Conservation (phyloP, 2,113 vertebrate species). For the Amia ocellicauda region DNA sequence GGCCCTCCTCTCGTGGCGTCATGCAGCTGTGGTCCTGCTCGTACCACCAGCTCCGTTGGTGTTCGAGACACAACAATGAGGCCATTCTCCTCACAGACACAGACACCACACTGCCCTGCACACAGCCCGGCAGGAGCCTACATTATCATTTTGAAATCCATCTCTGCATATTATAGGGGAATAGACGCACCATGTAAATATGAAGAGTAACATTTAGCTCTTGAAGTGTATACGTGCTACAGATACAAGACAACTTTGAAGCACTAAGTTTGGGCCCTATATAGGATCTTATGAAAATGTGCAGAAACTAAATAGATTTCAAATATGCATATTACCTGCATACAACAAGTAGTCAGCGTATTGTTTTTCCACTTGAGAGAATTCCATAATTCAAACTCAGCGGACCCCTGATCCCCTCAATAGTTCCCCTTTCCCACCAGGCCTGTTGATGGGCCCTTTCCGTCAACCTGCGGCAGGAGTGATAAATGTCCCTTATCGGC, state of each 20-base stretch:
- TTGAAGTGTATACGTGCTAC: no score
- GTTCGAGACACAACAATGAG: slow-evolving; percentile 48
- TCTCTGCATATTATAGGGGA: no score
- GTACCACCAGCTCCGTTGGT: slow-evolving; percentile 59
- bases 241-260: no score
- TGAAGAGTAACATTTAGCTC: no score
- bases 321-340: not conserved
- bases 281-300: no score
- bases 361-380: slow-evolving; percentile 37
- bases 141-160: no score
- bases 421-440: slow-evolving; percentile 42
- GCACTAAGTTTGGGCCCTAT: no score
- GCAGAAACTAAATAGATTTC: no score
- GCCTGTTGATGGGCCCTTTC: slow-evolving; percentile 71
- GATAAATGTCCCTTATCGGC: slow-evolving; percentile 77
- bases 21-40: slow-evolving; percentile 64
- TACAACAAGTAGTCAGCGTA: not conserved
- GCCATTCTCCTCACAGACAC: slow-evolving; percentile 54
- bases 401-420: slow-evolving; percentile 30
- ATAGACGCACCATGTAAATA: no score
- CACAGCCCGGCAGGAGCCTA: not conserved
- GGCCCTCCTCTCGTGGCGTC: slow-evolving; percentile 40
- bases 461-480: slow-evolving; percentile 60
- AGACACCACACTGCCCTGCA: slow-evolving; percentile 35
- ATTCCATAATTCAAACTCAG: slow-evolving; percentile 40